Percentiles rank a stretch among this genome's conserved stretches.
Conservation (phyloP, 1,140 invertebrate species). For the Sminthurinus signatus region DNA sequence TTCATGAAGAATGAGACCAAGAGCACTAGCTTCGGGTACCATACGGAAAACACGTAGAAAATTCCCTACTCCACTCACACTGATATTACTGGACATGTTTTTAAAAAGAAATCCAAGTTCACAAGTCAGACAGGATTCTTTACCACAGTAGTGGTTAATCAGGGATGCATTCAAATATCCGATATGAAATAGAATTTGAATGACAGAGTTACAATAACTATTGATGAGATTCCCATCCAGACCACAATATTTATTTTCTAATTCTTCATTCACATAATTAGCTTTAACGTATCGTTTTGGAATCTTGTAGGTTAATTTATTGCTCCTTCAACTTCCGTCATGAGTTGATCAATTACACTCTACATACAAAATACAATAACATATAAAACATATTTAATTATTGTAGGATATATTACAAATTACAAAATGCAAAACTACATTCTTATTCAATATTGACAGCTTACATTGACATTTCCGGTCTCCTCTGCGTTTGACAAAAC, state of each 20-base stretch:
- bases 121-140: constrained; percentile 79
- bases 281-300: background rate
- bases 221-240: constrained; percentile 86
- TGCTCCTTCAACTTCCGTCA: background rate
- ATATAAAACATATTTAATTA: background rate
- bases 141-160: constrained; percentile 75
- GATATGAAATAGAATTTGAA: constrained; percentile 62
- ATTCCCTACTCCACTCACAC: constrained; percentile 44
- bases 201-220: constrained; percentile 57
- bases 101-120: constrained; percentile 46
- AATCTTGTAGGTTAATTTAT: background rate
- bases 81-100: constrained; percentile 65
- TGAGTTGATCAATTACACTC: too few relatives aligned
- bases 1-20: constrained; percentile 77
- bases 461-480: too few relatives aligned
- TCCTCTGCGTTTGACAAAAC: too few relatives aligned
- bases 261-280: background rate
- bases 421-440: too few relatives aligned
- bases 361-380: too few relatives aligned
- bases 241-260: background rate
- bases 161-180: constrained; percentile 60
- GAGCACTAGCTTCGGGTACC: constrained; percentile 83
- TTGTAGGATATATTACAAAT: background rate
- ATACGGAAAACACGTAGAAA: constrained; percentile 81
- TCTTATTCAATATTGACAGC: too few relatives aligned